Percentiles rank a stretch among this genome's conserved stretches.
phyloP scores from a whole-genome alignment of 2,888 invertebrate genomes.

The Polyommatus icarus region DNA sequence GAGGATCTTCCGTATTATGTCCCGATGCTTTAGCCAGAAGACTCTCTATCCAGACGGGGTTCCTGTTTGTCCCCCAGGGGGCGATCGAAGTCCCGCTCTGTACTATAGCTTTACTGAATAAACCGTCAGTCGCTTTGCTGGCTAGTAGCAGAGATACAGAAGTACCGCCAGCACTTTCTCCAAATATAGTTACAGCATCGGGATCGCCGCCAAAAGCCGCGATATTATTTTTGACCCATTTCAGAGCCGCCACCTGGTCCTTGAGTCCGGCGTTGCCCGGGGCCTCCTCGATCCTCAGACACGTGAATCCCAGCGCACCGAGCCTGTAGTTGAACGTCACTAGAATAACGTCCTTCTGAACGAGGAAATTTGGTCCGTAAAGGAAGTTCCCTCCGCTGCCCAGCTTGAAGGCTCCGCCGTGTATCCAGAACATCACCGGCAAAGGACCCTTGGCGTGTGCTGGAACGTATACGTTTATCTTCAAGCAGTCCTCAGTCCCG shows the following conservation, averaged over 20 bases:
- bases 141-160: constrained; percentile 59
- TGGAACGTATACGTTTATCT: constrained; percentile 67
- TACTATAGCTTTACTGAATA: constrained; percentile 64
- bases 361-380: constrained; percentile 64
- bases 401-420: constrained; percentile 68
- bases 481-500: constrained; percentile 67
- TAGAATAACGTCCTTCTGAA: constrained; percentile 64
- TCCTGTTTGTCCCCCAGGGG: constrained; percentile 65
- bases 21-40: constrained; percentile 62
- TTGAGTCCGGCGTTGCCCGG: constrained; percentile 72
- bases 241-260: constrained; percentile 69
- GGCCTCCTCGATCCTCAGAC: constrained; percentile 66
- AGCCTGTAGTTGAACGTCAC: constrained; percentile 72
- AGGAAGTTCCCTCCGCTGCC: constrained; percentile 67
- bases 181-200: constrained; percentile 69
- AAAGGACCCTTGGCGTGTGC: constrained; percentile 48
- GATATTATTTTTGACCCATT: constrained; percentile 70
- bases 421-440: constrained; percentile 70
- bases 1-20: constrained; percentile 56
- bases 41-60: constrained; percentile 62
- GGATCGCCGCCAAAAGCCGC: constrained; percentile 70
- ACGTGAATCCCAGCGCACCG: constrained; percentile 65
- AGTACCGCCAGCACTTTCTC: constrained; percentile 69
- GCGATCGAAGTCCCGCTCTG: constrained; percentile 67
- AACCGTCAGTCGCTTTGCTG: constrained; percentile 57